phyloP scores from a whole-genome alignment of 1,140 invertebrate genomes.

The Zaprionus vittiger region DNA sequence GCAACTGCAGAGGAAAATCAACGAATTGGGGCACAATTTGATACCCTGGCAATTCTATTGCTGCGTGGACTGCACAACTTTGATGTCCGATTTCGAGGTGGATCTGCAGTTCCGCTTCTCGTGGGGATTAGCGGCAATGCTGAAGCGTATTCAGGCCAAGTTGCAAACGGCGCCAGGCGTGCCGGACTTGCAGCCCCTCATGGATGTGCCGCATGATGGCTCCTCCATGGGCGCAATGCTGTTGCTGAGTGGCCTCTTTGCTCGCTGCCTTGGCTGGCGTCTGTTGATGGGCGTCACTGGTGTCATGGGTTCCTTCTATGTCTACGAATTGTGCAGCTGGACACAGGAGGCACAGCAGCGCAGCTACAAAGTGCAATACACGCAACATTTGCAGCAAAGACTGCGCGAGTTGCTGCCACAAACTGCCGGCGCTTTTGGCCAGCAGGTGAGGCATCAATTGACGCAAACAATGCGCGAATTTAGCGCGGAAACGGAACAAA shows the following conservation, averaged over 20 bases:
- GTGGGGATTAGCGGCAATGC: slow-evolving; percentile 93
- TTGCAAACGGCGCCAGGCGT: slow-evolving; percentile 23
- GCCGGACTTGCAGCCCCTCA: slow-evolving; percentile 47
- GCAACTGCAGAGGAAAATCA: slow-evolving; percentile 93
- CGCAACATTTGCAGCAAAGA: slow-evolving; percentile 96
- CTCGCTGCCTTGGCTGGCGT: slow-evolving; percentile 98
- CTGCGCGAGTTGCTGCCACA: slow-evolving; percentile 94
- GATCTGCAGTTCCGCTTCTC: slow-evolving; percentile 97
- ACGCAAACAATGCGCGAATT: slow-evolving; percentile 8
- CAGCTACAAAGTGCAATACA: slow-evolving; percentile 97
- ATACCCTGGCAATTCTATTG: slow-evolving; percentile 96
- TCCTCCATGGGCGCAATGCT: slow-evolving; percentile 92
- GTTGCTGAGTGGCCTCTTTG: slow-evolving; percentile 92
- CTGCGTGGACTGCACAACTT: slow-evolving; percentile 95
- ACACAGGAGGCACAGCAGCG: slow-evolving; percentile 97
- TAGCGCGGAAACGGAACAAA: neutral
- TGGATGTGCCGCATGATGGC: slow-evolving; percentile 85
- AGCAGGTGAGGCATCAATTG: slow-evolving; percentile 89
- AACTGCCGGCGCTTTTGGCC: slow-evolving; percentile 98
- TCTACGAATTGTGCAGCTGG: slow-evolving; percentile 99
- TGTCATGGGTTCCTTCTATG: slow-evolving; percentile 95
- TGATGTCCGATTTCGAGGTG: slow-evolving; percentile 98
- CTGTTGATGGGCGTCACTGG: slow-evolving; percentile 92
- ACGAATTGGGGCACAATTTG: slow-evolving; percentile 88
- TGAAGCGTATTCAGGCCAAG: slow-evolving; percentile 91